These are phyloP conservation scores for Drosophila multiciliata DNA, from an alignment of 2,888 invertebrate species.

Conservation along the genomic window DNA sequence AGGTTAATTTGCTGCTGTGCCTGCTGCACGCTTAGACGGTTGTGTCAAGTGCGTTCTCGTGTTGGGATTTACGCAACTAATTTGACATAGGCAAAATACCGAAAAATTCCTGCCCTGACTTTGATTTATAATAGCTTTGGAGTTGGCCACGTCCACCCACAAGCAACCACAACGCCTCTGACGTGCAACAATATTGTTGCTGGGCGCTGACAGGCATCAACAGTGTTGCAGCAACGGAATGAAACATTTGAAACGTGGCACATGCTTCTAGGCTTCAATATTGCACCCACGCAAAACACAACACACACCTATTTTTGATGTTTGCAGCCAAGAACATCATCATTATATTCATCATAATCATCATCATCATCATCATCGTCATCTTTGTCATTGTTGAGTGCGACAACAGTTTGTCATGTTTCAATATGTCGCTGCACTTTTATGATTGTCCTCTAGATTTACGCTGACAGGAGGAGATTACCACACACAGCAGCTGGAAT, in stretches of 20 bases:
- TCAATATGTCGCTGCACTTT: constrained; percentile 52
- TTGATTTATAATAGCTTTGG: constrained; percentile 72
- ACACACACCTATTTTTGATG: constrained; percentile 17
- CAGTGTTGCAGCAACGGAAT: background rate
- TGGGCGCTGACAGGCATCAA: constrained; percentile 12
- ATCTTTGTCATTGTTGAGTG: background rate
- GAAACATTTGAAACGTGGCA: constrained; percentile 53
- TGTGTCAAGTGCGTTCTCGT: constrained; percentile 74
- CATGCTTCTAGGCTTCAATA: constrained; percentile 50
- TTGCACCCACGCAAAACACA: constrained; percentile 3
- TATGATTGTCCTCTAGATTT: constrained; percentile 21
- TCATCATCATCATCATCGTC: background rate
- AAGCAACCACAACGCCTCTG: background rate
- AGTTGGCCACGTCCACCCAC: constrained; percentile 6
- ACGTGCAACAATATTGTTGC: constrained; percentile 5
- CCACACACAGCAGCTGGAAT: background rate
- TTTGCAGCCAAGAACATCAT: background rate
- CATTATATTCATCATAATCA: background rate
- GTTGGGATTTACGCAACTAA: constrained; percentile 80
- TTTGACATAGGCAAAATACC: constrained; percentile 71
- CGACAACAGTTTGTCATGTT: constrained; percentile 39
- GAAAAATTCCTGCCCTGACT: constrained; percentile 58
- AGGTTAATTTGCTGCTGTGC: constrained; percentile 49
- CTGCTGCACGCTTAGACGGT: constrained; percentile 45
- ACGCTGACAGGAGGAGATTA: constrained; percentile 3